Base-by-base conservation (phyloP, 2,113 vertebrate genomes). In the Etheostoma spectabile region DNA sequence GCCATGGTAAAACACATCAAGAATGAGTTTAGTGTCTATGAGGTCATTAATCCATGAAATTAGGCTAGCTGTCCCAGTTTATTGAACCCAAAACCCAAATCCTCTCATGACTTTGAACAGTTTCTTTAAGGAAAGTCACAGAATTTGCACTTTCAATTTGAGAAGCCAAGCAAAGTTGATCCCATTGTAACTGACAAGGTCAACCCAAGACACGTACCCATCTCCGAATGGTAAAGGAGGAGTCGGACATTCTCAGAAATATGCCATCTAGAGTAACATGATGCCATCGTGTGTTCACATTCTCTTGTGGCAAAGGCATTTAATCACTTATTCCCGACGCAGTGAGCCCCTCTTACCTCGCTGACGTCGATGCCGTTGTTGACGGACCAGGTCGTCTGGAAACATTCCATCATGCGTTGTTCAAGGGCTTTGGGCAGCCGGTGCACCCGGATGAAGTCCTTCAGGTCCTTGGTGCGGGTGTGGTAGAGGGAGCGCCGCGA, bases 401-500 rank as follows among this genome's bases (percentile, higher is more conserved):
- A 95, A 83, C 94, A 95, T 74, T 95, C 95, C 83, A 95, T 90
- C 92, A 95, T 90, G 52, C 95, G 93, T 45, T 95, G 95, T 84
- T 95, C 95, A 6, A 95, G 91, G 38, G 91, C 88, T 48, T 94
- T 95, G n/a, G 95, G 95, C n/a, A 95, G 89, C 68, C 94, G 91
- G 87, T 95, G 95, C 49, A 95, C 94, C 3, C 95, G 88, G 86
- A 95, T 95, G 64, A 95, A 95, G 94, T 95, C 93, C 67, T 94
- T 94, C 83, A 94, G 86, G 87, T 94, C 93, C 64, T 94, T 94
- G 69, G 93, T 94, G 72, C 95, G 94, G 8, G 95, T 95, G 85
- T 95, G 94, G 88, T 95, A 95, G 38, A 95, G 93, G 3, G 94
- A 95, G 7, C 95, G 94, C 10, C 95, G 93, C 0, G 95, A 95